These are phyloP conservation scores for Drosophila lini DNA, from an alignment of 1,140 invertebrate species.

Conservation along the genomic window DNA sequence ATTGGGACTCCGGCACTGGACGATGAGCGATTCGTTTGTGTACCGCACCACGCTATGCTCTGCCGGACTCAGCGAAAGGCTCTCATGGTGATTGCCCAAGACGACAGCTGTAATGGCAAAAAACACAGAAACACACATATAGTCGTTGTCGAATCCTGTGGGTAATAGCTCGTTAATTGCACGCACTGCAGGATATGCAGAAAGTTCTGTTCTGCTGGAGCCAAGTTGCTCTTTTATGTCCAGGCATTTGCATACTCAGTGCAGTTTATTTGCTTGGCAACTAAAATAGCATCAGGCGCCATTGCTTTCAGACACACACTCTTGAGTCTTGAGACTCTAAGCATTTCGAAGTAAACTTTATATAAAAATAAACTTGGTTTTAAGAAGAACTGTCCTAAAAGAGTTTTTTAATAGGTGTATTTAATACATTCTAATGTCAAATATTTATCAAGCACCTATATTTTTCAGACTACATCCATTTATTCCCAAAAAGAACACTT, in stretches of 20 bases:
- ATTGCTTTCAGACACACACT: not conserved
- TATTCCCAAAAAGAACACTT: too few relatives aligned
- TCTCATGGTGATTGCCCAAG: conserved; percentile 69
- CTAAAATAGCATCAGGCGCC: conserved; percentile 12
- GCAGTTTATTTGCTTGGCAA: conserved; percentile 31
- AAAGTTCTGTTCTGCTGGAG: conserved; percentile 15
- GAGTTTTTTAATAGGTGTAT: too few relatives aligned
- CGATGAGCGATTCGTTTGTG: conserved; percentile 84
- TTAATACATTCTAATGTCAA: too few relatives aligned
- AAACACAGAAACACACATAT: not conserved
- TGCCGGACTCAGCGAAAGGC: conserved; percentile 70
- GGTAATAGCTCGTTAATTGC: conserved; percentile 65
- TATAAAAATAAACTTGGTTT: not conserved
- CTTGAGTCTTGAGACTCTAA: not conserved
- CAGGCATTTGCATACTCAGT: conserved; percentile 46
- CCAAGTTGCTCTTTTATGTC: conserved; percentile 22
- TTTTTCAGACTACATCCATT: too few relatives aligned
- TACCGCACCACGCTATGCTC: conserved; percentile 82
- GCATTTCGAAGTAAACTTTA: not conserved
- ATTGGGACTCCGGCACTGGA: conserved; percentile 77
- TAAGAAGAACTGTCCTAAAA: too few relatives aligned
- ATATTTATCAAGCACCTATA: too few relatives aligned
- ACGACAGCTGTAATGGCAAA: conserved; percentile 54
- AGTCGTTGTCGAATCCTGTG: not conserved
- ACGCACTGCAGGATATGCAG: conserved; percentile 28